These are phyloP conservation scores for Solenodon paradoxus DNA, from an alignment of 2,113 vertebrate genomes.

Conservation along the genomic window DNA sequence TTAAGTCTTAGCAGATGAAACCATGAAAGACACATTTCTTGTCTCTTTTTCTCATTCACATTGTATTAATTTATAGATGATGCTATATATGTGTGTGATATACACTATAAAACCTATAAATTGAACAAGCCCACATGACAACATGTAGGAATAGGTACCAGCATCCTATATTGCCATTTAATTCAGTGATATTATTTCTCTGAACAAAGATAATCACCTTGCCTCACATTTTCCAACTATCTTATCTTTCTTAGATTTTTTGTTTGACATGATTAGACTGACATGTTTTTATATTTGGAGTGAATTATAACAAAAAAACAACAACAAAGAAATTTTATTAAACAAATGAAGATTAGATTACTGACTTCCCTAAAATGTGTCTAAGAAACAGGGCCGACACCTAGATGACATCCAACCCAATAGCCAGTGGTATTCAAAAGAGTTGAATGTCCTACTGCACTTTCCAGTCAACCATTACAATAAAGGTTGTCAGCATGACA, in stretches of 20 bases:
- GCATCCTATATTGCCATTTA: background rate
- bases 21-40: background rate
- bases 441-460: background rate
- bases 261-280: background rate
- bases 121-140: background rate
- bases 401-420: background rate
- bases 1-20: constrained; percentile 39
- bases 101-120: background rate
- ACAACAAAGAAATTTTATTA: background rate
- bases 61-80: background rate
- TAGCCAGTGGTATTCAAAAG: background rate
- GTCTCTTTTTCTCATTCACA: background rate
- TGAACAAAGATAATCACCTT: background rate
- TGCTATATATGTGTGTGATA: background rate
- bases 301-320: background rate
- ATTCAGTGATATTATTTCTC: background rate
- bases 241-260: background rate
- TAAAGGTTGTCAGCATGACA: background rate
- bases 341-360: background rate
- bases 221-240: background rate
- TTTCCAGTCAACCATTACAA: background rate
- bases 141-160: background rate
- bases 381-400: background rate
- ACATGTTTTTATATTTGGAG: background rate
- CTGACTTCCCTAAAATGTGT: background rate